phyloP scores from a whole-genome alignment of 1,140 invertebrate species.

The Ceratoteleas bidentatus region DNA sequence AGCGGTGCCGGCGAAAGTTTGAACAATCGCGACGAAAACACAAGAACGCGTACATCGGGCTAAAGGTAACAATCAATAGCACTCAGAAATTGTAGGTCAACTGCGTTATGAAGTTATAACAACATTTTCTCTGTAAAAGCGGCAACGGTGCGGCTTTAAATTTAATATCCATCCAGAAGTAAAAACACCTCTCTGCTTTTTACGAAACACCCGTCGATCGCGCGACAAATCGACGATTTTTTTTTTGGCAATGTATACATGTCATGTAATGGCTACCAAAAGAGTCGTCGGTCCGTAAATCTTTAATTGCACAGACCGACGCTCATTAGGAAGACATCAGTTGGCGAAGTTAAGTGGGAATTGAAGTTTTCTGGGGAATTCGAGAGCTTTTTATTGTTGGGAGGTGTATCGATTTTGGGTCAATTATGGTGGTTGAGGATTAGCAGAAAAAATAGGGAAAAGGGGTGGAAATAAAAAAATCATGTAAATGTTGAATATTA shows the following conservation, averaged over 20 bases:
- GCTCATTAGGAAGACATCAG: slow-evolving; percentile 49
- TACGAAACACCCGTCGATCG: slow-evolving; percentile 7
- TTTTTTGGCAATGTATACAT: slow-evolving; percentile 58
- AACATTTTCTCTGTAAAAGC: slow-evolving; percentile 54
- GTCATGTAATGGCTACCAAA: slow-evolving; percentile 69
- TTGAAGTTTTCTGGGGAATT: no score
- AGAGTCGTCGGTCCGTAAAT: slow-evolving; percentile 70
- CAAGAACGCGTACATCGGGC: slow-evolving; percentile 36
- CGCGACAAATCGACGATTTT: slow-evolving; percentile 9
- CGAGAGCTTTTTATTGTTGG: no score
- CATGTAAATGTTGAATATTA: no score
- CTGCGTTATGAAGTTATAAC: slow-evolving; percentile 57
- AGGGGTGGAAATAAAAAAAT: no score
- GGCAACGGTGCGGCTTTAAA: slow-evolving; percentile 19
- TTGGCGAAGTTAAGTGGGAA: slow-evolving; percentile 13
- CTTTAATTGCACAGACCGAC: slow-evolving; percentile 68
- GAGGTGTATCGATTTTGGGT: no score
- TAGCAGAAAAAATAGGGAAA: no score
- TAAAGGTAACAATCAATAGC: slow-evolving; percentile 57
- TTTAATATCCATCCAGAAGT: slow-evolving; percentile 43
- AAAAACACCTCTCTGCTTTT: slow-evolving; percentile 19
- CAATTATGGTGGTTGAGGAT: no score
- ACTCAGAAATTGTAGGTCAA: slow-evolving; percentile 65
- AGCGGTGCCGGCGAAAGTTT: slow-evolving; percentile 11
- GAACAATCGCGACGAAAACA: slow-evolving; percentile 38